Base-by-base conservation (phyloP, 2,113 vertebrate species). In the Daboia siamensis region DNA sequence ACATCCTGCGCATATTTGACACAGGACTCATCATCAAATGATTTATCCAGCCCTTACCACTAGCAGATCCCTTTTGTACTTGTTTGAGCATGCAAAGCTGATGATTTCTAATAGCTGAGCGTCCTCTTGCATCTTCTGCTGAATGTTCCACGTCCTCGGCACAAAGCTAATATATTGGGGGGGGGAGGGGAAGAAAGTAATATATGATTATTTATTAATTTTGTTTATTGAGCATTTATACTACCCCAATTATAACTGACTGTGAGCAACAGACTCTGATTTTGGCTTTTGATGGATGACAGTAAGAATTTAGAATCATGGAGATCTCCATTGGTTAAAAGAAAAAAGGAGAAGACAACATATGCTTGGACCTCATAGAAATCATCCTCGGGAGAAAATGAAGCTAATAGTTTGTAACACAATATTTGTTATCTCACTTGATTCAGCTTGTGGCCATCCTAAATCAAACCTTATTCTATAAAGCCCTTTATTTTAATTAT, bases 41-140 rank as follows among this genome's bases (percentile, higher is more conserved):
- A 52, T 11, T 0, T 29, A 56, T 55, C 5, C 87, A 94, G 57
- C 57, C 92, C 95, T 93, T 93, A 97, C 96, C 96, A 92, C 69
- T 57, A 0, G 5, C 10, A 23, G 95, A 93, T 85, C 69, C 95
- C 87, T 96, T 97, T 80, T 93, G 94, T n/a, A 94, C 3, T 51
- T 96, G 92, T 5, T 95, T 92, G 8, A 91, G 46, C 10, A 93
- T 46, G 33, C 89, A 95, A 87, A 96, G 92, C 74, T 98, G 97
- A 95, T 96, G 97, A 0, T 95, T 98, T 95, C 98, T 98, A 86
- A 97, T 29, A 24, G 97, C 95, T 93, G 98, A 97, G 24, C 93
- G 96, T 86, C 97, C 97, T 95, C 95, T 96, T 69, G 97, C 89
- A 74, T 97, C 97, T 33, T 94, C 94, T 24, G 90, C 97, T 94